These are phyloP conservation scores for Geodia barretti DNA, from an alignment of 37 sponge, comb jelly and placozoan species.

Conservation along the genomic window DNA sequence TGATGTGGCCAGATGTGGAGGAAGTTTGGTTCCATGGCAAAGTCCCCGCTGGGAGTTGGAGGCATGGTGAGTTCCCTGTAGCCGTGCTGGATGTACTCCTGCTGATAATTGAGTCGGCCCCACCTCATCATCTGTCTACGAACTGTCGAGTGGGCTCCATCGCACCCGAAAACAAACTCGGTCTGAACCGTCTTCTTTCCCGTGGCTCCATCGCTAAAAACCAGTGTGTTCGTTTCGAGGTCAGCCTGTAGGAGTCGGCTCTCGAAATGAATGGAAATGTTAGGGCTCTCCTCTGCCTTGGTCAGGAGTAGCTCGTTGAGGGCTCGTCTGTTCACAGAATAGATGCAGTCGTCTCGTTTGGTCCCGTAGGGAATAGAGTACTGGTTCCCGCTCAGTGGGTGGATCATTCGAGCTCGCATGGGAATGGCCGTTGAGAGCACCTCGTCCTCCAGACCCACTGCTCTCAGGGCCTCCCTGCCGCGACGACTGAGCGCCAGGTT, in stretches of 20 bases:
- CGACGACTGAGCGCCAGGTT: slow-evolving; percentile 84
- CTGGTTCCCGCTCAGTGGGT: slow-evolving; percentile 48
- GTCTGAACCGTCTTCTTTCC: slow-evolving; percentile 13
- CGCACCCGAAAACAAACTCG: slow-evolving; percentile 87
- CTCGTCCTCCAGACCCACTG: slow-evolving; percentile 67
- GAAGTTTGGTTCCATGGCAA: slow-evolving; percentile 70
- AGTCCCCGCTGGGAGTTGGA: slow-evolving; percentile 47
- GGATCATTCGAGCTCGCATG: slow-evolving; percentile 87
- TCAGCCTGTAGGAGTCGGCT: slow-evolving; percentile 60
- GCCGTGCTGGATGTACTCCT: slow-evolving; percentile 84
- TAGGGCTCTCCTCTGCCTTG: slow-evolving; percentile 45
- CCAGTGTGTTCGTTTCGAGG: slow-evolving; percentile 27
- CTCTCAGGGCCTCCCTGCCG: slow-evolving; percentile 77
- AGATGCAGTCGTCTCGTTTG: slow-evolving; percentile 59
- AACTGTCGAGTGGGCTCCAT: slow-evolving; percentile 83
- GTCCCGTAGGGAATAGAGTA: slow-evolving; percentile 73
- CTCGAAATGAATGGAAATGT: slow-evolving; percentile 66
- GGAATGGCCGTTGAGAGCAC: slow-evolving; percentile 74
- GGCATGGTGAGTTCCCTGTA: slow-evolving; percentile 91
- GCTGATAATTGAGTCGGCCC: slow-evolving; percentile 59
- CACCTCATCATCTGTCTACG: slow-evolving; percentile 74
- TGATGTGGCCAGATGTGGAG: slow-evolving; percentile 91
- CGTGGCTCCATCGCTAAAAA: slow-evolving; percentile 10
- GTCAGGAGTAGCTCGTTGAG: slow-evolving; percentile 77
- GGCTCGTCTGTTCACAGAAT: slow-evolving; percentile 70